A percentile compares a stretch with the other conserved stretches of the same genome.
Evolutionary conservation across 2,797 vertebrate species (phyloP).

Genomic region (Megalops cyprinoides): DNA sequence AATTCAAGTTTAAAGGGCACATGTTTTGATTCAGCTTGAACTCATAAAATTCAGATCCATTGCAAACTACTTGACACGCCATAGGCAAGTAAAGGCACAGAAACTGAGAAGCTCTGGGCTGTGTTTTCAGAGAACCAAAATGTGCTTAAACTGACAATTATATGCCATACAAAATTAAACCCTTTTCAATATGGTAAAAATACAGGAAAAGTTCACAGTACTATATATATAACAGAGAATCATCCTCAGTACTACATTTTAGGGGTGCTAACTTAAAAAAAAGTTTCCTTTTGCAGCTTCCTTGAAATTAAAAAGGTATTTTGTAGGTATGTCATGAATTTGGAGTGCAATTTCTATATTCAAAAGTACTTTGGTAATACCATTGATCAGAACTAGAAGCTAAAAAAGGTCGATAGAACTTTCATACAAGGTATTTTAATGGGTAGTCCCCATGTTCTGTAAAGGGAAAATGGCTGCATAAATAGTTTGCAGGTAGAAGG

Average conservation of each 20-base stretch:
- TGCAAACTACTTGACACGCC: neutral
- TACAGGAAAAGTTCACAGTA: neutral
- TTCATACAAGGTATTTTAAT: neutral
- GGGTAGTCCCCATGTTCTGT: neutral
- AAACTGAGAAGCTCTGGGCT: neutral
- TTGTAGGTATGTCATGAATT: too few relatives aligned
- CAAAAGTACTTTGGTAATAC: neutral
- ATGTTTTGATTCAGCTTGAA: neutral
- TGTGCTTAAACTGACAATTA: slow-evolving; percentile 7
- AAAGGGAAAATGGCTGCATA: neutral
- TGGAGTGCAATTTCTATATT: neutral
- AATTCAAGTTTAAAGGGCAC: neutral
- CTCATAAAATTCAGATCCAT: neutral
- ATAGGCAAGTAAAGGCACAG: neutral
- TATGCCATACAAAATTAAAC: neutral
- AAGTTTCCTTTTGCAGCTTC: too few relatives aligned
- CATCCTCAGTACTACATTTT: too few relatives aligned
- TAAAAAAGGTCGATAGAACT: neutral
- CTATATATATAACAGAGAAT: too few relatives aligned
- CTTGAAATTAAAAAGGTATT: too few relatives aligned
- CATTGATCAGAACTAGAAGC: neutral
- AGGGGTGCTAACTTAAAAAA: too few relatives aligned
- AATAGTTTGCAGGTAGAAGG: too few relatives aligned
- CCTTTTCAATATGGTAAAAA: neutral
- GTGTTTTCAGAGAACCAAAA: neutral